Evolutionary conservation across 2,797 vertebrate genomes (phyloP), one percentile per base, ranked within the genome.

Genomic region (Clamator glandarius): DNA sequence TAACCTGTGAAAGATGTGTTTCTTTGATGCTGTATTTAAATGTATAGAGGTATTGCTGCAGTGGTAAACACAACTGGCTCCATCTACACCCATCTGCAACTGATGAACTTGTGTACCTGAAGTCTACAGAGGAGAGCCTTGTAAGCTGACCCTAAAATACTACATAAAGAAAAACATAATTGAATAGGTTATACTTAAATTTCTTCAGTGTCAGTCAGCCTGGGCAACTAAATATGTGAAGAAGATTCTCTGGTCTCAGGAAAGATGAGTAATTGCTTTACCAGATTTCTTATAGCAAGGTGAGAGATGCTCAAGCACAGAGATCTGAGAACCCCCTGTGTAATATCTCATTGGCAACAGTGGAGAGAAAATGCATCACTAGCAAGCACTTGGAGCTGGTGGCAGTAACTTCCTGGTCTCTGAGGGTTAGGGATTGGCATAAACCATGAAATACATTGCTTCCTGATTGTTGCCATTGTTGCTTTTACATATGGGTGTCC

Each of bases 91-190:
- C 15, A 17, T 16, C 36, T 67, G 21, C 35, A 61, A 6, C 26
- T 1, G 0, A 0, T 52, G 36, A 51, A 26, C 28, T 75, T 36
- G 15, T 0, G 2, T 41, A 15, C 31, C 24, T 80, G 31, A 35
- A 58, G 19, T 33, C 50, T 50, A 26, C 39, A 64, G 33, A 59
- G 79, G 28, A 72, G 31, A 31, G 19, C 31, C 28, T 83, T 66
- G 36, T 52, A 62, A 17, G 7, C 6, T 59, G 52, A 66, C 23
- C 51, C 64, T 80, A 64, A 69, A 89, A 52, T 70, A 15, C 6
- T 72, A 23, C 24, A 4, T n/a, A 33, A 41, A 59, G 20, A 26
- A 51, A 76, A 66, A 0, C 6, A 6, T 44, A 2, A 9, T 63
- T n/a, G 21, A 25, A 24, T 10, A 58, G 3, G 16, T 51, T 55